These are phyloP conservation scores for Pseudochirops corinnae DNA, from an alignment of 2,797 vertebrate genomes.

Conservation along the genomic window DNA sequence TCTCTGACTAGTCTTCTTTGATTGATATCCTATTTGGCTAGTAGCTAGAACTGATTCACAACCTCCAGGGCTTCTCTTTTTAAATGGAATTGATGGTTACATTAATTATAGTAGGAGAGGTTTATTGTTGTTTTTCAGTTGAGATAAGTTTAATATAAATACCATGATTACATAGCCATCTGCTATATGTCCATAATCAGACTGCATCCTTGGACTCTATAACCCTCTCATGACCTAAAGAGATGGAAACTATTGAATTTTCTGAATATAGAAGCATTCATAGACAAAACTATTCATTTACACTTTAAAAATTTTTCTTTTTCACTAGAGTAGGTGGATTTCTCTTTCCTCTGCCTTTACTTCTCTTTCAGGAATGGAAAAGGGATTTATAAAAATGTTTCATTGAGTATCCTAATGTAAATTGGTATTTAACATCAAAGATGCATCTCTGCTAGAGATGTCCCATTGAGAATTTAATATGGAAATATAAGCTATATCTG, in stretches of 20 bases:
- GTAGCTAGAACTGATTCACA: constrained; percentile 27
- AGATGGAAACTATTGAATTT: not conserved
- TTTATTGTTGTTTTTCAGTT: constrained; percentile 22
- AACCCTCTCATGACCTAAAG: not conserved
- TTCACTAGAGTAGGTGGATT: not conserved
- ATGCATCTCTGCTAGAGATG: not conserved
- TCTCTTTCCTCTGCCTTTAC: not conserved
- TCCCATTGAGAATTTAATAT: not conserved
- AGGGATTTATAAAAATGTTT: not conserved
- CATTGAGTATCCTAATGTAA: not conserved
- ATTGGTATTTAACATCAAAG: not conserved
- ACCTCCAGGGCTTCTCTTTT: constrained; percentile 18
- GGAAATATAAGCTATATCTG: not conserved
- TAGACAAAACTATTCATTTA: not conserved
- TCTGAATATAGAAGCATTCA: not conserved
- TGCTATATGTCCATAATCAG: constrained; percentile 40
- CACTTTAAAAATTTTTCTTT: not conserved
- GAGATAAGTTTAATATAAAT: constrained; percentile 21
- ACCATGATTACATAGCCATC: not conserved
- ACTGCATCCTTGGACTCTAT: not conserved
- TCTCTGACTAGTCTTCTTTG: not conserved
- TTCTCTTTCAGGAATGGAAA: not conserved
- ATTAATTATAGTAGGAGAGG: constrained; percentile 33
- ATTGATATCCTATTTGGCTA: not conserved
- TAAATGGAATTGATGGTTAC: constrained; percentile 52